Evolutionary conservation across 2,797 vertebrate genomes (phyloP).

Genomic region (Chaunax sp.): DNA sequence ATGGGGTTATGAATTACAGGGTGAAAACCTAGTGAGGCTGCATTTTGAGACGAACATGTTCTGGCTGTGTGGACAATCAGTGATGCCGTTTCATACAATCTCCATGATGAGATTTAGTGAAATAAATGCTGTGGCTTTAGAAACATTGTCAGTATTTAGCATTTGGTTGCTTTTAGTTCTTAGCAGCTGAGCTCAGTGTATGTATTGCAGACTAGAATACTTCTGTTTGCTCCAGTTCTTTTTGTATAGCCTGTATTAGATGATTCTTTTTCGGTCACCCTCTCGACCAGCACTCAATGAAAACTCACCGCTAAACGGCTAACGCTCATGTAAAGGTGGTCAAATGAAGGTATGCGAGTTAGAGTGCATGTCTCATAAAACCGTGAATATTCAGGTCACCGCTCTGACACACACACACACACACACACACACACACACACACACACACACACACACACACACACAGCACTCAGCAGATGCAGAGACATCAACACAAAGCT

Average conservation of each 20-base stretch:
- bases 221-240: conserved; percentile 49
- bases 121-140: conserved; percentile 29
- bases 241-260: conserved; percentile 48
- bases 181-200: conserved; percentile 28
- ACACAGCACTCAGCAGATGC: conserved; percentile 53
- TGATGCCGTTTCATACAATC: conserved; percentile 16
- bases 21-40: background rate
- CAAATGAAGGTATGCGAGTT: conserved; percentile 24
- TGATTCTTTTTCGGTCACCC: conserved; percentile 51
- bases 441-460: too few species aligned
- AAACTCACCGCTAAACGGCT: conserved; percentile 49
- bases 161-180: conserved; percentile 40
- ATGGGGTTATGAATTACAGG: conserved; percentile 15
- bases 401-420: too few species aligned
- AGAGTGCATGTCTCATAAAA: conserved; percentile 18
- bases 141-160: conserved; percentile 42
- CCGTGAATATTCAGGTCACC: conserved; percentile 61
- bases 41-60: conserved; percentile 1
- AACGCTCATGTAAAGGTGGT: conserved; percentile 61
- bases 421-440: too few species aligned
- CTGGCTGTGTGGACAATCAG: conserved; percentile 44
- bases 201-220: conserved; percentile 48
- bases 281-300: conserved; percentile 58
- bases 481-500: conserved; percentile 57
- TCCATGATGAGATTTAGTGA: conserved; percentile 33